These are phyloP conservation scores for Clistopyga incitator DNA, from an alignment of 2,888 invertebrate species.

Conservation along the genomic window DNA sequence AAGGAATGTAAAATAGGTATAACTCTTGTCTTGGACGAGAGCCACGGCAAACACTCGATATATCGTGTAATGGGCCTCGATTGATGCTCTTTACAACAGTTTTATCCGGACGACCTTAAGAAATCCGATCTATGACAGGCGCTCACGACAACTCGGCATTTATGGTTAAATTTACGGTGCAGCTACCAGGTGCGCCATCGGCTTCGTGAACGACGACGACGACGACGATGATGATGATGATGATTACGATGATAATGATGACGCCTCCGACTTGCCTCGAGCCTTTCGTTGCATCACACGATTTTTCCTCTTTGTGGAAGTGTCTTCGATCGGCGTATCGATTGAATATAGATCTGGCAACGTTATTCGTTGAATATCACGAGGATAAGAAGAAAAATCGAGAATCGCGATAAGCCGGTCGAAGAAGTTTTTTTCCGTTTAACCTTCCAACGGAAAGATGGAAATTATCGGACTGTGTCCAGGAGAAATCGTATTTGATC, in stretches of 20 bases:
- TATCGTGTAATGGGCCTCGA: background rate
- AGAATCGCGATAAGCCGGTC: background rate
- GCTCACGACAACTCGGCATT: slow-evolving; percentile 48
- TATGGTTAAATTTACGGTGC: slow-evolving; percentile 51
- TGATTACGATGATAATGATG: slow-evolving; percentile 45
- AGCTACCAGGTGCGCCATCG: slow-evolving; percentile 49
- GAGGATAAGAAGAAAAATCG: slow-evolving; percentile 66
- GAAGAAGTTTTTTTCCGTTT: background rate
- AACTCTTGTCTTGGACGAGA: background rate
- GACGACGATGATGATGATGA: slow-evolving; percentile 25
- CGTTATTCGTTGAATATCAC: slow-evolving; percentile 69
- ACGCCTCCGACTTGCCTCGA: slow-evolving; percentile 54
- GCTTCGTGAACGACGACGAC: slow-evolving; percentile 6
- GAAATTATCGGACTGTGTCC: background rate
- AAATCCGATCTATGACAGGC: slow-evolving; percentile 1
- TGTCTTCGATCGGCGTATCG: slow-evolving; percentile 31
- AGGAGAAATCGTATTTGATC: background rate
- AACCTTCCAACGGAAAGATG: background rate
- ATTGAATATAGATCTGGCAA: slow-evolving; percentile 74
- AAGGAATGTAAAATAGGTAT: slow-evolving; percentile 6
- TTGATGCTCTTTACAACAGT: slow-evolving; percentile 15
- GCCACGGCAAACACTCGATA: no score
- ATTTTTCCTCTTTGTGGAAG: background rate
- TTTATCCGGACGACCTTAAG: slow-evolving; percentile 19
- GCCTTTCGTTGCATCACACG: slow-evolving; percentile 50